A percentile compares a stretch with the other conserved stretches of the same genome.
phyloP scores from a whole-genome alignment of 2,888 invertebrate genomes.

The Eilema caniola region DNA sequence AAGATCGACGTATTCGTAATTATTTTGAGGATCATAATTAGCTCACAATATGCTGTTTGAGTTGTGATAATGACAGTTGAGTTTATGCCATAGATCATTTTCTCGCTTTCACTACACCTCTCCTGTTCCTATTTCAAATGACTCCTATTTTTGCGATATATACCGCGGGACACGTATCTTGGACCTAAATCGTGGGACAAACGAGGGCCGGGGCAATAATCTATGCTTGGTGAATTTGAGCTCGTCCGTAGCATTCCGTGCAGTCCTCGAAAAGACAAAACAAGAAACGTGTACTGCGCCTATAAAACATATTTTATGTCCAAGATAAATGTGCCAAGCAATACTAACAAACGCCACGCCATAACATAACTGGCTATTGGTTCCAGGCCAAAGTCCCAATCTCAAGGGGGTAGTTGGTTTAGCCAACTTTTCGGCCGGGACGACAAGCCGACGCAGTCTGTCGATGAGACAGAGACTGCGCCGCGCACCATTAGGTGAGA shows the following conservation, averaged over 20 bases:
- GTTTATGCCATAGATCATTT: slow-evolving; percentile 32
- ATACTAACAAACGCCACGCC: slow-evolving; percentile 51
- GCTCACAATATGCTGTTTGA: slow-evolving; percentile 42
- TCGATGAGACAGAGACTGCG: slow-evolving; percentile 71
- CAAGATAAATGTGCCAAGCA: no score
- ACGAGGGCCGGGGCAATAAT: no score
- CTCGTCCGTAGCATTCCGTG: no score
- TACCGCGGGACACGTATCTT: no score
- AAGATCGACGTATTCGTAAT: no score
- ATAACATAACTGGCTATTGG: slow-evolving; percentile 71
- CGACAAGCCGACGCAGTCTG: slow-evolving; percentile 67
- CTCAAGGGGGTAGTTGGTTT: slow-evolving; percentile 87
- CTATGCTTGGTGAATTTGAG: no score
- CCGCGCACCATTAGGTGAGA: slow-evolving; percentile 84
- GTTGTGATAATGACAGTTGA: slow-evolving; percentile 27
- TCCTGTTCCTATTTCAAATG: slow-evolving; percentile 15
- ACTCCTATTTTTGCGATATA: slow-evolving; percentile 23
- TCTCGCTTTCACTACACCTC: slow-evolving; percentile 29
- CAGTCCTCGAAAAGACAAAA: no score
- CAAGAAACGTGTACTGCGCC: no score
- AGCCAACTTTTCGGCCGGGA: slow-evolving; percentile 87
- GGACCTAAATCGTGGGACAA: no score
- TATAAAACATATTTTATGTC: no score
- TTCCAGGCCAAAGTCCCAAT: slow-evolving; percentile 83
- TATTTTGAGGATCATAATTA: no score